Percentiles rank a stretch among this genome's conserved stretches.
Conservation (phyloP, 53 echinoderm and acorn worm genomes). For the Arbacia lixula region DNA sequence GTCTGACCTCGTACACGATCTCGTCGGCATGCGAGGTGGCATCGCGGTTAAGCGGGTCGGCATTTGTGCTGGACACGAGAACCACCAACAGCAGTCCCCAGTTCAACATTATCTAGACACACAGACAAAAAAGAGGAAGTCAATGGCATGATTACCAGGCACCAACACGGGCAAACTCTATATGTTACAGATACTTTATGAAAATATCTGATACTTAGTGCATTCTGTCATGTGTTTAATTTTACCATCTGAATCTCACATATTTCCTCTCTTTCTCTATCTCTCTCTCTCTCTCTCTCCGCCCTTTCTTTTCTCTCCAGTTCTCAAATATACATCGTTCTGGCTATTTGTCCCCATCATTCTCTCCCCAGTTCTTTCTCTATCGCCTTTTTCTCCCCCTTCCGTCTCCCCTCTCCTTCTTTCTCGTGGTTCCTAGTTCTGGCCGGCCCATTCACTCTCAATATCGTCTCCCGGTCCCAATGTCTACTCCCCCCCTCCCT, state of each 20-base stretch:
- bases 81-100: constrained; percentile 11
- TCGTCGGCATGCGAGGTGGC: background rate
- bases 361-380: no score
- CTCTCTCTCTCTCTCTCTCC: background rate
- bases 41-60: background rate
- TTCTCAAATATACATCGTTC: no score
- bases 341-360: no score
- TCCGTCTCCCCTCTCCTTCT: no score
- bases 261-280: background rate
- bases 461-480: no score
- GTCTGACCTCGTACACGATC: constrained; percentile 26
- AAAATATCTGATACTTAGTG: background rate
- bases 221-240: background rate
- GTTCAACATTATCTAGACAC: constrained; percentile 33
- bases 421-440: no score
- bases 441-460: no score
- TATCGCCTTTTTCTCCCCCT: no score
- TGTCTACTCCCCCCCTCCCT: no score
- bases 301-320: background rate
- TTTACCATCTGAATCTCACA: background rate
- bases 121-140: background rate
- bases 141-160: no score
- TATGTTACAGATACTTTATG: no score
- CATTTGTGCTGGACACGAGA: constrained; percentile 28
- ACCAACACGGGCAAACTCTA: no score